Evolutionary conservation across 2,113 vertebrate species (phyloP).

Genomic region (Haemorhous mexicanus): DNA sequence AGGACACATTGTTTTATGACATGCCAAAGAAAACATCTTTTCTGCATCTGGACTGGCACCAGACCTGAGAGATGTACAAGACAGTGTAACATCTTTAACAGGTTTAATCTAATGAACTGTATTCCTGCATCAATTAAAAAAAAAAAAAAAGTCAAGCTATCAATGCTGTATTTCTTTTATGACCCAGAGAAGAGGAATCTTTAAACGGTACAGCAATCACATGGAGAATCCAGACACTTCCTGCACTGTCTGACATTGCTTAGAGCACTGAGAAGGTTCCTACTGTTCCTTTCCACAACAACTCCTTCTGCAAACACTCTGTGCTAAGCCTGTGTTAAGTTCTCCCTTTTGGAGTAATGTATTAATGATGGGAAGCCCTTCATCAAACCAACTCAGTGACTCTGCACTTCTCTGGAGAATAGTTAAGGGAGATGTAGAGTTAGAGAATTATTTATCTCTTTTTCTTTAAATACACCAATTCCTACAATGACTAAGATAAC

Average conservation of each 20-base stretch:
- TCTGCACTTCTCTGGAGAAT: background rate
- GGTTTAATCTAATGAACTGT: background rate
- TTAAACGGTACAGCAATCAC: background rate
- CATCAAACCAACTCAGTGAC: background rate
- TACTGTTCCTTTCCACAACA: background rate
- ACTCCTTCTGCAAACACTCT: fast-evolving
- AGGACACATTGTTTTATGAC: background rate
- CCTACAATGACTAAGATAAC: background rate
- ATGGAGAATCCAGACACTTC: background rate
- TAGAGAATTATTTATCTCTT: background rate
- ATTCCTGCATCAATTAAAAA: background rate
- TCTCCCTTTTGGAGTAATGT: background rate
- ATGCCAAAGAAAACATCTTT: background rate
- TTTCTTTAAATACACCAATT: background rate
- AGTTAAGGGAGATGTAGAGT: background rate
- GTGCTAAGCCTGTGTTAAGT: background rate
- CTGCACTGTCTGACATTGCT: background rate
- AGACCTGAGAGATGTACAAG: background rate
- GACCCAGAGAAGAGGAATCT: background rate
- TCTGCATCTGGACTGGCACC: background rate
- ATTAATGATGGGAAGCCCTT: background rate
- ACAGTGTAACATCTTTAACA: background rate
- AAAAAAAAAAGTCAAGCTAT: background rate
- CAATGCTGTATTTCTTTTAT: background rate
- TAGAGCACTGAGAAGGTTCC: background rate